Percentiles rank a stretch among this genome's conserved stretches.
These are phyloP conservation scores for Drosophila paramelanica DNA, from an alignment of 2,888 invertebrate genomes.

Conservation along the genomic window DNA sequence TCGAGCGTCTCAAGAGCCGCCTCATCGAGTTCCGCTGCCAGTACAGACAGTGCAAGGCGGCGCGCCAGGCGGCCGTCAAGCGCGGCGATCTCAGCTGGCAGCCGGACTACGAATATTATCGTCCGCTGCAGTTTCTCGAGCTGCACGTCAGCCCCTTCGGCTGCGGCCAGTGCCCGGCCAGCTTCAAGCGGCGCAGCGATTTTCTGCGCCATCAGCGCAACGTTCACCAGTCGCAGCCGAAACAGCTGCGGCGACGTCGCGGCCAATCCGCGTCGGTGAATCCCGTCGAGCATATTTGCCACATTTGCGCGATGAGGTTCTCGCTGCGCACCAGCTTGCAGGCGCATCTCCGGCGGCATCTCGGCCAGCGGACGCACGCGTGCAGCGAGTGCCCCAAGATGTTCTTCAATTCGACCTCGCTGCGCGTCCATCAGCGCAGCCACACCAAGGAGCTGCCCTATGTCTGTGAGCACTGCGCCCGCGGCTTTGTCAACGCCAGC, in stretches of 20 bases:
- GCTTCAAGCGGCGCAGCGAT: constrained; percentile 73
- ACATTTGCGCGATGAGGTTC: constrained; percentile 80
- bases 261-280: constrained; percentile 5
- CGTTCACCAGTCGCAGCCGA: constrained; percentile 49
- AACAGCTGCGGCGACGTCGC: constrained; percentile 11
- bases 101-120: constrained; percentile 73
- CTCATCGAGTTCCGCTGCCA: constrained; percentile 76
- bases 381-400: constrained; percentile 76
- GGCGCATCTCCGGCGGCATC: constrained; percentile 75
- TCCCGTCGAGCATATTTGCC: constrained; percentile 74
- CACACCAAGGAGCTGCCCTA: constrained; percentile 82
- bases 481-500: constrained; percentile 80
- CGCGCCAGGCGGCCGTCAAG: constrained; percentile 55
- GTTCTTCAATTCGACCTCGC: constrained; percentile 75
- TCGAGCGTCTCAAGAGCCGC: constrained; percentile 74
- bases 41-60: constrained; percentile 74
- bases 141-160: constrained; percentile 78
- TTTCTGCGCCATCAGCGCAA: constrained; percentile 65
- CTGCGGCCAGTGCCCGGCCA: constrained; percentile 62
- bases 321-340: constrained; percentile 75
- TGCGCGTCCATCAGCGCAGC: constrained; percentile 76
- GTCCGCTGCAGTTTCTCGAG: constrained; percentile 70
- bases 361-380: constrained; percentile 66
- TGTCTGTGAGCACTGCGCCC: constrained; percentile 82
- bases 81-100: constrained; percentile 55